These are phyloP conservation scores for Polyploca ridens DNA, from an alignment of 2,888 invertebrate genomes.

Conservation along the genomic window DNA sequence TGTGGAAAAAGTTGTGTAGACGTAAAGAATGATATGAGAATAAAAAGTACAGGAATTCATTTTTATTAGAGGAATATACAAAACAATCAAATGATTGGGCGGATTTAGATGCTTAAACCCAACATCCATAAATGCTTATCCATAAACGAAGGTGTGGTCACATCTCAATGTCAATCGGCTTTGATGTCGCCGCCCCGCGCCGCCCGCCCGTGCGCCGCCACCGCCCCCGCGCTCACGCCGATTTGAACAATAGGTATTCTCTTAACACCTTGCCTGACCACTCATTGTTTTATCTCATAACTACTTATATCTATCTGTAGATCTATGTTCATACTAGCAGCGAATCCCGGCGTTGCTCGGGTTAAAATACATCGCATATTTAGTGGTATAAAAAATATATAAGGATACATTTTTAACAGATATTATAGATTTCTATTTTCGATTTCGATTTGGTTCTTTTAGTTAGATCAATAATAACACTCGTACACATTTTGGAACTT, in stretches of 20 bases:
- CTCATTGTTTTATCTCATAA: slow-evolving; percentile 49
- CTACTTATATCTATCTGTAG: slow-evolving; percentile 18
- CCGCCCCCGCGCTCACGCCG: slow-evolving; percentile 35
- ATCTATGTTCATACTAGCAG: slow-evolving; percentile 16
- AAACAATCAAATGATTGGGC: slow-evolving; percentile 19
- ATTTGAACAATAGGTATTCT: slow-evolving; percentile 60
- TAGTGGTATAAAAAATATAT: no score
- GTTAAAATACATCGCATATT: no score
- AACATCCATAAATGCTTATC: slow-evolving; percentile 35
- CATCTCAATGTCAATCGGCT: slow-evolving; percentile 59
- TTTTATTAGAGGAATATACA: not conserved
- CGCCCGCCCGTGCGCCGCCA: slow-evolving; percentile 19
- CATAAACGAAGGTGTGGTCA: slow-evolving; percentile 55
- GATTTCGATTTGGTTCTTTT: no score
- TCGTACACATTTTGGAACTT: no score
- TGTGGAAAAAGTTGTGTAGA: not conserved
- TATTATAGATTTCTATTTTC: no score
- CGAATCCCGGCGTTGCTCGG: no score
- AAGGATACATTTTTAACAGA: no score
- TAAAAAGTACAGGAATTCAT: no score
- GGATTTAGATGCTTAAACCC: slow-evolving; percentile 21
- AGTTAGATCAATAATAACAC: no score
- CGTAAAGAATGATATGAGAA: no score
- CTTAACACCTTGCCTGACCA: slow-evolving; percentile 58
- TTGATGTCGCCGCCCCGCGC: slow-evolving; percentile 58